A percentile compares a stretch with the other conserved stretches of the same genome.
Conservation (phyloP, 2,888 invertebrate genomes). For the Athalia cordata region DNA sequence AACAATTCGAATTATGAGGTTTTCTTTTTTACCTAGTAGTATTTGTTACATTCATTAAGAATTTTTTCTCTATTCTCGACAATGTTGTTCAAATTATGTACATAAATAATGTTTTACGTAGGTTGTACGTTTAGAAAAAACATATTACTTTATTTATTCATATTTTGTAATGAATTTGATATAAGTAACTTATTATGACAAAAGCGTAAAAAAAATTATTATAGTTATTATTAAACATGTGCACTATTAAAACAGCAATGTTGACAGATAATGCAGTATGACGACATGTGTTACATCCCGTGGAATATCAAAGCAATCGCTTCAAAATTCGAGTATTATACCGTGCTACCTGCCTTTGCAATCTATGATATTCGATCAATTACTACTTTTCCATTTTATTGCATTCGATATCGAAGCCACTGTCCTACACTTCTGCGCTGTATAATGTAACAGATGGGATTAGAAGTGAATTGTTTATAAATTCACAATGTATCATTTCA, state of each 20-base stretch:
- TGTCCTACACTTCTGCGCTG: neutral
- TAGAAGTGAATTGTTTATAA: neutral
- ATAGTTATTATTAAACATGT: constrained; percentile 2
- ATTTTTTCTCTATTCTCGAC: constrained; percentile 5
- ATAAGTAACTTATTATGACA: constrained; percentile 57
- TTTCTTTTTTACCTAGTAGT: neutral
- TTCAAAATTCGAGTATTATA: constrained; percentile 13
- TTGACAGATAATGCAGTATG: constrained; percentile 17
- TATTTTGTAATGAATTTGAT: constrained; percentile 57
- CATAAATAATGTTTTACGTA: constrained; percentile 16
- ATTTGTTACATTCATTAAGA: constrained; percentile 36
- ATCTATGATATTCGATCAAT: neutral
- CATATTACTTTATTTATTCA: constrained; percentile 53
- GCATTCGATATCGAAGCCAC: too few species aligned
- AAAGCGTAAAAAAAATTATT: constrained; percentile 49
- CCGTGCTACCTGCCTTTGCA: constrained; percentile 11
- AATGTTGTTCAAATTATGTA: constrained; percentile 17
- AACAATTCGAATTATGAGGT: neutral
- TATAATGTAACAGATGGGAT: neutral
- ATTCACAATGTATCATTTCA: neutral
- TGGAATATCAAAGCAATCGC: neutral
- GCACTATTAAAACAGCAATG: neutral
- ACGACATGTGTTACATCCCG: constrained; percentile 2
- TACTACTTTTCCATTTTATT: too few species aligned
- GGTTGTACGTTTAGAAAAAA: constrained; percentile 24